A percentile compares a stretch with the other conserved stretches of the same genome.
Conservation (phyloP, 2,113 vertebrate genomes). For the Noctilio leporinus region DNA sequence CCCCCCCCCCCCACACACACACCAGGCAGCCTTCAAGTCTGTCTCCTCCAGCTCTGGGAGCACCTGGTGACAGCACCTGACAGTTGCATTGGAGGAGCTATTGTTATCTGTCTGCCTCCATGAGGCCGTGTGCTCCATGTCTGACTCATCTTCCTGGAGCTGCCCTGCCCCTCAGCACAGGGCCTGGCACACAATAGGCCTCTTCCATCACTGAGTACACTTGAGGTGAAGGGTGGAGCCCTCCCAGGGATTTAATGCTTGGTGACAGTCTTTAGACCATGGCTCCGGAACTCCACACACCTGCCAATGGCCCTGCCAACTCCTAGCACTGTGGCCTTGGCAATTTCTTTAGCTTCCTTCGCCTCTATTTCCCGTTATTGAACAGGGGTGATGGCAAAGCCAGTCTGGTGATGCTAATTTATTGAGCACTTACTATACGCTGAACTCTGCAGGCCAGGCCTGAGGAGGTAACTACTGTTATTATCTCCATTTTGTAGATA, state of each 20-base stretch:
- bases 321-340: not conserved
- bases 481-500: not conserved
- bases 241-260: not conserved
- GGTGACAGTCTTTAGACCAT: not conserved
- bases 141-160: not conserved
- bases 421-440: not conserved
- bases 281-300: not conserved
- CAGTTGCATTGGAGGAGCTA: not conserved
- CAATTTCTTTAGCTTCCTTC: not conserved
- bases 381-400: not conserved
- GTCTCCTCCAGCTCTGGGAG: not conserved
- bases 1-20: rapidly evolving
- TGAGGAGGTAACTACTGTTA: not conserved
- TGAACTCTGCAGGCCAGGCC: not conserved
- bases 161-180: not conserved
- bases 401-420: not conserved
- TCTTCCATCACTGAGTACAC: not conserved
- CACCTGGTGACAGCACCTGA: not conserved
- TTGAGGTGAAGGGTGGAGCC: not conserved
- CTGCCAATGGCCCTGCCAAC: not conserved
- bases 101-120: not conserved
- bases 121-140: not conserved
- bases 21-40: not conserved
- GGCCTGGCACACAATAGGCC: not conserved
- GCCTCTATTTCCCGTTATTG: not conserved